Conservation (phyloP, 2,888 invertebrate genomes). For the Ormyrus rosae region DNA sequence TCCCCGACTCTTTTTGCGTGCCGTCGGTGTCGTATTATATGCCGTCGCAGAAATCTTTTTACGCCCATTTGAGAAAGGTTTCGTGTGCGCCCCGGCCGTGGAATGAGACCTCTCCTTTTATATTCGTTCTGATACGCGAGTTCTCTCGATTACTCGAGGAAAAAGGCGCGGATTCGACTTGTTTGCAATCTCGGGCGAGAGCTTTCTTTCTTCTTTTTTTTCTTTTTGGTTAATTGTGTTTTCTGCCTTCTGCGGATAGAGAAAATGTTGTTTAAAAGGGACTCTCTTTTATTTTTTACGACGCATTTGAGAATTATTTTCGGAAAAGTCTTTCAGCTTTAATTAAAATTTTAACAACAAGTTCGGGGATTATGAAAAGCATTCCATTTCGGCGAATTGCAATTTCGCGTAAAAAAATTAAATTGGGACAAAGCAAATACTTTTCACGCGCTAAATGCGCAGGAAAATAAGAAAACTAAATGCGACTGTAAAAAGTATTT, state of each 20-base stretch:
- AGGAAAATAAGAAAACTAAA: no score
- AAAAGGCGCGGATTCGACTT: background rate
- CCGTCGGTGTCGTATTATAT: background rate
- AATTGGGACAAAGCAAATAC: no score
- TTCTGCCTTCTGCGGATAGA: background rate
- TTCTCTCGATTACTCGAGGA: conserved; percentile 2
- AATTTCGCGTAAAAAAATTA: no score
- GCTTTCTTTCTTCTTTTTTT: no score
- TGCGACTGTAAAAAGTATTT: no score
- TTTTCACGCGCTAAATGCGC: no score
- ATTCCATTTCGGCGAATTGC: no score
- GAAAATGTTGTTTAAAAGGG: background rate
- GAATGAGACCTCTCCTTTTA: background rate
- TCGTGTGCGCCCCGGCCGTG: background rate
- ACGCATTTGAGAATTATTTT: background rate
- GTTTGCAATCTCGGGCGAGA: background rate
- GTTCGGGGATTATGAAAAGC: no score
- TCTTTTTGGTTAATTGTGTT: no score
- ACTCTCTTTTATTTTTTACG: background rate
- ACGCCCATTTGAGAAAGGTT: conserved; percentile 8
- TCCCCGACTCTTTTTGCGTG: background rate
- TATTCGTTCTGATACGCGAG: conserved; percentile 1
- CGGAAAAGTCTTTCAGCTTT: no score
- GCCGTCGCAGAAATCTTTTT: conserved; percentile 17
- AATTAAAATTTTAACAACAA: no score